Evolutionary conservation across 2,888 invertebrate genomes (phyloP), one percentile per base, ranked within the genome.

Genomic region (Eurytoma adleriae): DNA sequence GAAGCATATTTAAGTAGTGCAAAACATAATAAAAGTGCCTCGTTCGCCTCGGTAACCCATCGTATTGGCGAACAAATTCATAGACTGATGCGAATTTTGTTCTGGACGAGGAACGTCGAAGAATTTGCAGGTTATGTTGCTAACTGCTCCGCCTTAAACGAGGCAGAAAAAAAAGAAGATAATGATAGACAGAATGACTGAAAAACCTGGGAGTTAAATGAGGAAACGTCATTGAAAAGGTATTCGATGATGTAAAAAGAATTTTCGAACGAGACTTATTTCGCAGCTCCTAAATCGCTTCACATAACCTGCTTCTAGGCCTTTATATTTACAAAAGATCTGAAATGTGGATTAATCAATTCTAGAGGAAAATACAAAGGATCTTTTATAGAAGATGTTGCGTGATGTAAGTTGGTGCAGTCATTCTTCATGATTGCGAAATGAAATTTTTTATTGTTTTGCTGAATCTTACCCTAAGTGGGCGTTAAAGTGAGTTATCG

Each of bases 151-250:
- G 78, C 80, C 80, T 82, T 80, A 73, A 80, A 77, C 56, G 54
- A 74, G 64, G 24, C 20, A 75, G 68, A 79, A 74, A 80, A 80
- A 79, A 64, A 73, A 78, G 70, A 80, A 76, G 80, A 81, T 83
- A 79, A 82, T 80, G 77, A 79, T 72, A 68, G 75, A 71, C 75
- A 62, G 68, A 82, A 80, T 78, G 80, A 82, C 80, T 80, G 73
- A 78, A 80, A 80, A 78, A 80, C 62, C 52, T 20, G 68, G 40
- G 67, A 74, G 71, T 78, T 69, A 62, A 72, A 78, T 30, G 75
- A 75, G 59, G 67, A 80, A 73, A 82, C 82, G 80, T 78, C 82
- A 82, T 80, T 82, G 79, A 79, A 13, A 24, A 75, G 78, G 80
- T 75, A 80, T 82, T 82, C 64, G 75, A 78, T 76, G 82, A 80